Conservation (phyloP, 2,888 invertebrate genomes). For the Coelopa pilipes region DNA sequence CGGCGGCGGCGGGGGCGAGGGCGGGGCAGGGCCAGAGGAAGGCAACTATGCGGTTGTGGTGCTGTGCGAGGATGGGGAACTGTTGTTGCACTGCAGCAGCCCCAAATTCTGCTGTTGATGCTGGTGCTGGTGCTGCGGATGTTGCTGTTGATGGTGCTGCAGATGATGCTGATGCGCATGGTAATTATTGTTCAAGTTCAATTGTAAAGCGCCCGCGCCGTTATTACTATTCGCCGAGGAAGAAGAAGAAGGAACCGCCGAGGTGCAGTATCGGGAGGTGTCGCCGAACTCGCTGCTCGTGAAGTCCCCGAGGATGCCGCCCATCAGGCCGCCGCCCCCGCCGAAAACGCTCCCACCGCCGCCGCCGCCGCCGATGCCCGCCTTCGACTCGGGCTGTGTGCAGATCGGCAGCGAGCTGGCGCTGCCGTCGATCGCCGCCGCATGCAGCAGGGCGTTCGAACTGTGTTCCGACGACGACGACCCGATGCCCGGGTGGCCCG, state of each 20-base stretch:
- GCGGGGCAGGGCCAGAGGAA: conserved; percentile 47
- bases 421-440: conserved; percentile 58
- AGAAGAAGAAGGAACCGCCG: conserved; percentile 54
- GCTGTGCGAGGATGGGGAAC: conserved; percentile 40
- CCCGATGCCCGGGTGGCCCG: conserved; percentile 35
- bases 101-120: conserved; percentile 39
- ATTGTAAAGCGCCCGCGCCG: conserved; percentile 61
- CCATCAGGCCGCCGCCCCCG: conserved; percentile 61
- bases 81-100: conserved; percentile 49
- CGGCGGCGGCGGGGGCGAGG: conserved; percentile 31
- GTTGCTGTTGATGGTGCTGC: conserved; percentile 51
- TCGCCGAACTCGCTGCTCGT: conserved; percentile 65
- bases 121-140: conserved; percentile 49
- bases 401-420: conserved; percentile 62
- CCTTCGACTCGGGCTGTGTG: conserved; percentile 66
- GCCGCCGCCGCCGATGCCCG: conserved; percentile 36
- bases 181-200: conserved; percentile 62
- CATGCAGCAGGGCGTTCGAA: conserved; percentile 56
- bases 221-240: conserved; percentile 47
- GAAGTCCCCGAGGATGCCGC: conserved; percentile 63
- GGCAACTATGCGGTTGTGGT: conserved; percentile 38
- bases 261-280: conserved; percentile 62
- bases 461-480: conserved; percentile 57
- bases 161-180: conserved; percentile 53
- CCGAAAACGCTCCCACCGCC: conserved; percentile 43